A percentile compares a stretch with the other conserved stretches of the same genome.
phyloP scores from a whole-genome alignment of 2,113 vertebrate genomes.

The Takifugu bimaculatus region DNA sequence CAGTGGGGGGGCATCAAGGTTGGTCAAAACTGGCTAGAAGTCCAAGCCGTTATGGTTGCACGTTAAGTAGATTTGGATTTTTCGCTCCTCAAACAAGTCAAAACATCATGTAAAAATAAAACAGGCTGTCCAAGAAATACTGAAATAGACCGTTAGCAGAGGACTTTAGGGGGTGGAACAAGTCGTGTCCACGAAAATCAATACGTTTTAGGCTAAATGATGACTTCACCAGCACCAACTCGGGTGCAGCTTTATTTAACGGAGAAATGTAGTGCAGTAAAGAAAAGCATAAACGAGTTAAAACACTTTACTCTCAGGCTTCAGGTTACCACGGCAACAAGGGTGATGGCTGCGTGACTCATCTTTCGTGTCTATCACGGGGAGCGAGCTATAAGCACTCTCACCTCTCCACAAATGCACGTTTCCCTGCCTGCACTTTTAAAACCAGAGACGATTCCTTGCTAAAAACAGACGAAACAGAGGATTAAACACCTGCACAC shows the following conservation, averaged over 20 bases:
- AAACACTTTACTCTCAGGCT: slow-evolving; percentile 59
- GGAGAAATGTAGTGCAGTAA: slow-evolving; percentile 38
- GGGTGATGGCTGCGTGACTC: slow-evolving; percentile 65
- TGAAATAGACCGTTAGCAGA: not conserved
- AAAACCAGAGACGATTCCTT: slow-evolving; percentile 5
- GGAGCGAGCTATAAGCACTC: slow-evolving; percentile 53
- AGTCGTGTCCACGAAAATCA: slow-evolving; percentile 3
- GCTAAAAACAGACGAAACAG: no score
- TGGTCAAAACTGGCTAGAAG: not conserved
- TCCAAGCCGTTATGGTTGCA: not conserved
- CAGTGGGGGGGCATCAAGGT: not conserved
- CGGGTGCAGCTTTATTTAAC: slow-evolving; percentile 13
- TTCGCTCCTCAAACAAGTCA: not conserved
- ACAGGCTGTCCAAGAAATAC: not conserved
- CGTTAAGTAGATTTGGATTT: no score
- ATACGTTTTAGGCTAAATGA: not conserved
- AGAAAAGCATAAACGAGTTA: slow-evolving; percentile 46
- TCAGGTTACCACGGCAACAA: slow-evolving; percentile 69
- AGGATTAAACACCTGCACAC: no score
- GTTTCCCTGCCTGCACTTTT: slow-evolving; percentile 28
- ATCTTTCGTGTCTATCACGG: slow-evolving; percentile 68
- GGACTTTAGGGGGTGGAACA: not conserved
- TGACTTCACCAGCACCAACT: not conserved
- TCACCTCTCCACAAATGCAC: slow-evolving; percentile 45
- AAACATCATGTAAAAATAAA: not conserved